Percentiles rank a stretch among this genome's conserved stretches.
These are phyloP conservation scores for Macrobrachium rosenbergii DNA, from an alignment of 1,140 invertebrate genomes.

Conservation along the genomic window DNA sequence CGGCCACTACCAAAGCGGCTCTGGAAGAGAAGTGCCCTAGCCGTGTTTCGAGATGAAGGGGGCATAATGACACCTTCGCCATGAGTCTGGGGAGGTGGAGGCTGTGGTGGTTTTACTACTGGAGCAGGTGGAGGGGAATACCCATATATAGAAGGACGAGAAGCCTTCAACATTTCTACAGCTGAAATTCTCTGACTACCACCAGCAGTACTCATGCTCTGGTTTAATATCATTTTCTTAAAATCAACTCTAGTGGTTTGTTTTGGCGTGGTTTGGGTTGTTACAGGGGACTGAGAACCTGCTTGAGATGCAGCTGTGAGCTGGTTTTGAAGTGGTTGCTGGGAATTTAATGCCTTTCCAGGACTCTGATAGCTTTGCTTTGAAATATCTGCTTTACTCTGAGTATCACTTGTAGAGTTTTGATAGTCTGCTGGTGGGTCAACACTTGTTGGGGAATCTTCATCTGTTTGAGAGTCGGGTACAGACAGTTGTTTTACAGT, in stretches of 20 bases:
- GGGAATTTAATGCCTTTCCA: constrained; percentile 30
- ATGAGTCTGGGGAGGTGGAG: constrained; percentile 70
- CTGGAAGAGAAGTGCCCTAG: constrained; percentile 65
- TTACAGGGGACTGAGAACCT: constrained; percentile 1
- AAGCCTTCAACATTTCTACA: constrained; percentile 84
- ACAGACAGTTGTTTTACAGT: not conserved
- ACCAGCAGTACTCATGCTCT: constrained; percentile 74
- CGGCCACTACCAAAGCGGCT: constrained; percentile 67
- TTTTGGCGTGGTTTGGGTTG: constrained; percentile 54
- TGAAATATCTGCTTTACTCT: constrained; percentile 29
- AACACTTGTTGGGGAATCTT: constrained; percentile 56
- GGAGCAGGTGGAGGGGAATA: constrained; percentile 71
- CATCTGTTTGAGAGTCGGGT: constrained; percentile 50
- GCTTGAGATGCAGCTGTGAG: constrained; percentile 1
- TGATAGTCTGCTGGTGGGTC: constrained; percentile 56
- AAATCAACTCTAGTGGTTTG: constrained; percentile 65
- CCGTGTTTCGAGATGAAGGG: constrained; percentile 66
- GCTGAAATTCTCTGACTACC: constrained; percentile 79
- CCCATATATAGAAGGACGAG: constrained; percentile 69
- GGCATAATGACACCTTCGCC: constrained; percentile 65
- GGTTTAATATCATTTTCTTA: constrained; percentile 68
- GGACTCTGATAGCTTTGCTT: constrained; percentile 33
- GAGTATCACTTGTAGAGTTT: constrained; percentile 26
- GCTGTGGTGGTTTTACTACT: constrained; percentile 76
- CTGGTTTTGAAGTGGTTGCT: constrained; percentile 38